These are phyloP conservation scores for Oreamnos americanus DNA, from an alignment of 2,113 vertebrate genomes.

Conservation along the genomic window DNA sequence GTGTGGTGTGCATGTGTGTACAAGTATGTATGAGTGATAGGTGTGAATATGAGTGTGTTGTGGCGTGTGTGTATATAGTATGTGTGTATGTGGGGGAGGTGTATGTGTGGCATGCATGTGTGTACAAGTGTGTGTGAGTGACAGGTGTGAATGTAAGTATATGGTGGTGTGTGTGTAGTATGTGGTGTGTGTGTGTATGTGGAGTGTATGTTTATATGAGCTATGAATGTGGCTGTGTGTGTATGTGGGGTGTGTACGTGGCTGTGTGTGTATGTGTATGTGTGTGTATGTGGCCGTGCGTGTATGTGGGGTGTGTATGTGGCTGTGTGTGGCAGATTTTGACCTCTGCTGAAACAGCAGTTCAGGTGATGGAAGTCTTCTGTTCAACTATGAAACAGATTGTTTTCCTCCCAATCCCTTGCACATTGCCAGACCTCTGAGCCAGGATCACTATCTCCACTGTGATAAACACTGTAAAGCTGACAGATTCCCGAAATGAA, in stretches of 20 bases:
- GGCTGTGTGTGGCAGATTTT: background rate
- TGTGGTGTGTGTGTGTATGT: background rate
- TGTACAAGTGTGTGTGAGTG: background rate
- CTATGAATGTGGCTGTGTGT: background rate
- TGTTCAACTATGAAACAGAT: background rate
- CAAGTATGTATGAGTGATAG: background rate
- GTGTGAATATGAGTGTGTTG: background rate
- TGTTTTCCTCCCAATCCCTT: background rate
- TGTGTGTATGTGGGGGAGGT: background rate
- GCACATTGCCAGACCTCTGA: background rate
- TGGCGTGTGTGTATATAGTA: too few species aligned
- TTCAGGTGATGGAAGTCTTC: background rate
- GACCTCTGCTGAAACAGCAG: background rate
- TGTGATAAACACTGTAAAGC: background rate
- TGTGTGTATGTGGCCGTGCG: background rate
- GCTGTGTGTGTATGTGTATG: too few species aligned
- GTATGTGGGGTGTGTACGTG: too few species aligned
- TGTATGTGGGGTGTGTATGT: too few species aligned
- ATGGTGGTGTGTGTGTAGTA: background rate
- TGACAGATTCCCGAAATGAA: background rate
- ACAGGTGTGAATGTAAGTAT: background rate
- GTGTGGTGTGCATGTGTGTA: background rate
- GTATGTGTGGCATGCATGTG: background rate
- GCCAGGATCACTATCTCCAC: background rate
- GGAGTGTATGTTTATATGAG: background rate